Conservation (phyloP, 1,140 invertebrate genomes). For the Mizuhopecten yessoensis region DNA sequence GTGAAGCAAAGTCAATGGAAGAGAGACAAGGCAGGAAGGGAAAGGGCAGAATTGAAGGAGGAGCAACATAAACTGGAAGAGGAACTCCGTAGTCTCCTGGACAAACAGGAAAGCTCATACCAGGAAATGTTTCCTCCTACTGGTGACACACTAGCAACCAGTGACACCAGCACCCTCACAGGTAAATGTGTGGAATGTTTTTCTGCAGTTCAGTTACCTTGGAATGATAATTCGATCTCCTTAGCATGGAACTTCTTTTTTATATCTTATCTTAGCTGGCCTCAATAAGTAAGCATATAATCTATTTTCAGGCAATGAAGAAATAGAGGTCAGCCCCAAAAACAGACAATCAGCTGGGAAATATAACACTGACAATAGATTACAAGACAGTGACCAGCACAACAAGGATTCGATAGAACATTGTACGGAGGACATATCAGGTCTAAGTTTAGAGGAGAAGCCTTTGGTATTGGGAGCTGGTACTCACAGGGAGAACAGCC, state of each 20-base stretch:
- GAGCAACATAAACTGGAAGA: slow-evolving; percentile 64
- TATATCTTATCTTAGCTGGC: too few relatives aligned
- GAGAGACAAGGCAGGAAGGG: slow-evolving; percentile 61
- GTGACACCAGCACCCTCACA: not conserved
- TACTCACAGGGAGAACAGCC: not conserved
- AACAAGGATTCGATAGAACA: not conserved
- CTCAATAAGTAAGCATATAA: too few relatives aligned
- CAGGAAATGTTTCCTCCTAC: slow-evolving; percentile 51
- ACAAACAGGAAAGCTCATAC: slow-evolving; percentile 66
- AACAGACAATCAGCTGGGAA: not conserved
- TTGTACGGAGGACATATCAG: not conserved
- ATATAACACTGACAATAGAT: slow-evolving; percentile 1
- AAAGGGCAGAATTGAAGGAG: slow-evolving; percentile 56
- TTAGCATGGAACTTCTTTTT: too few relatives aligned
- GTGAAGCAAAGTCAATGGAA: slow-evolving; percentile 61
- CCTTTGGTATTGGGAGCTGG: not conserved
- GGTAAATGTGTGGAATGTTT: not conserved
- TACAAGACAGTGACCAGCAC: not conserved
- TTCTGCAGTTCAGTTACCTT: too few relatives aligned
- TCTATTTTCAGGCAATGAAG: not conserved
- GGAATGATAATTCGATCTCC: too few relatives aligned
- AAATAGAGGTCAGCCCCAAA: not conserved
- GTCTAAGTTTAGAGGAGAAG: not conserved
- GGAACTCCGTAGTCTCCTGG: slow-evolving; percentile 63
- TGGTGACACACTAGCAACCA: not conserved